Evolutionary conservation across 2,888 invertebrate genomes (phyloP).

Genomic region (Tribolium freemani): DNA sequence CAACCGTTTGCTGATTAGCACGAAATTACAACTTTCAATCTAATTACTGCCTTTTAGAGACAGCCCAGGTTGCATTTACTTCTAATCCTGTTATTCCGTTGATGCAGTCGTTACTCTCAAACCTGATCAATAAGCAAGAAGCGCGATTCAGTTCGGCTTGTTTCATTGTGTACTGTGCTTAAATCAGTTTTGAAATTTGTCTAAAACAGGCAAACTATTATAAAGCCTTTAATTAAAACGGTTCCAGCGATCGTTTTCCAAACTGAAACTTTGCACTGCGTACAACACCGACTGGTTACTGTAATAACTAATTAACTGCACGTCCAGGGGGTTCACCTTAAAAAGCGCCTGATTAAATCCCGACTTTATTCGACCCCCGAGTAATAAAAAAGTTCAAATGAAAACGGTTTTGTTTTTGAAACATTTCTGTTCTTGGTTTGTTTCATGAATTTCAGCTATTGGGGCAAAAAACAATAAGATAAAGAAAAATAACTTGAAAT

Average conservation of each 20-base stretch:
- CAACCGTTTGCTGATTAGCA: slow-evolving; percentile 48
- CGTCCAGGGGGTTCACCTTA: not conserved
- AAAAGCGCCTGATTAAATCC: not conserved
- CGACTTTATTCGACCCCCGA: not conserved
- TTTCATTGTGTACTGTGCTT: not conserved
- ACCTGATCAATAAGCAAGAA: slow-evolving; percentile 19
- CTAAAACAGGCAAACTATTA: slow-evolving; percentile 12
- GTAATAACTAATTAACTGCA: not conserved
- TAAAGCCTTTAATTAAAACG: slow-evolving; percentile 10
- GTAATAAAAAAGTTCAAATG: not conserved
- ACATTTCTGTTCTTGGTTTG: not conserved
- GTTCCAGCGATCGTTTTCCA: not conserved
- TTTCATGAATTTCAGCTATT: slow-evolving; percentile 12
- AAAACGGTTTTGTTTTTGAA: not conserved
- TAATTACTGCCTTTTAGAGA: slow-evolving; percentile 31
- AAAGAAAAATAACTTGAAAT: too few relatives aligned
- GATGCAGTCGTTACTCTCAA: slow-evolving; percentile 5
- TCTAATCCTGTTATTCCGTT: slow-evolving; percentile 20
- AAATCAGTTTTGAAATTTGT: slow-evolving; percentile 14
- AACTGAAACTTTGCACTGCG: not conserved
- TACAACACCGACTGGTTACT: not conserved
- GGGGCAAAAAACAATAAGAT: too few relatives aligned
- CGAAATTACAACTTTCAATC: slow-evolving; percentile 49
- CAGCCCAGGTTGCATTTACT: slow-evolving; percentile 9
- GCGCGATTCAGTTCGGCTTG: not conserved